These are phyloP conservation scores for Cyclargus thomasi DNA, from an alignment of 1,140 invertebrate genomes.

Conservation along the genomic window DNA sequence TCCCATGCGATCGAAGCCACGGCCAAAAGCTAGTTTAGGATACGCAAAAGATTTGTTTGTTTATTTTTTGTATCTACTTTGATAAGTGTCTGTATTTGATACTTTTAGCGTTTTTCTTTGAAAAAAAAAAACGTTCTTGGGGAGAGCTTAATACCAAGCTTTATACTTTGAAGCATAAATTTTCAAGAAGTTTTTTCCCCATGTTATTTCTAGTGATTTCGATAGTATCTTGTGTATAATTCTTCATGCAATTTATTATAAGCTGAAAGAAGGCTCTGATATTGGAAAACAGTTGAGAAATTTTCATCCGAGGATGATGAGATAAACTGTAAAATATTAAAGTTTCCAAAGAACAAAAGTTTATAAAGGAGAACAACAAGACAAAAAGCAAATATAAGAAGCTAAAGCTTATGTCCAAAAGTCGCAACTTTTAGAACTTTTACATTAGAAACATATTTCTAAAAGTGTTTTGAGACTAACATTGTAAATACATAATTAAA, in stretches of 20 bases:
- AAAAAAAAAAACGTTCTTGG: not conserved
- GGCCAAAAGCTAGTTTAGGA: no score
- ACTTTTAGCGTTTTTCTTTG: conserved; percentile 1
- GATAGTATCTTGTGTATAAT: not conserved
- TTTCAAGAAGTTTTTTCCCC: not conserved
- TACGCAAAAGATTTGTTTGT: no score
- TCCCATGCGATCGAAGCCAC: no score
- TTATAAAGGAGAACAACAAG: no score
- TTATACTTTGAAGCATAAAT: not conserved
- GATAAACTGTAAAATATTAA: not conserved
- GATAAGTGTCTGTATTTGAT: not conserved
- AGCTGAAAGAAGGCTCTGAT: not conserved
- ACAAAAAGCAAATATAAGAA: no score
- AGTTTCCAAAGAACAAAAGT: not conserved
- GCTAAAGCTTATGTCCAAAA: no score
- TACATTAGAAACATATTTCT: no score
- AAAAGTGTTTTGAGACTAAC: no score
- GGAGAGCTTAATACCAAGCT: not conserved
- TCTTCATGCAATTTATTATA: not conserved
- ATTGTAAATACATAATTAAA: no score
- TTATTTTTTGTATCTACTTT: not conserved
- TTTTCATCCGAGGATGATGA: not conserved
- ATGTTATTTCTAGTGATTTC: not conserved
- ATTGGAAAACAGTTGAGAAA: not conserved
- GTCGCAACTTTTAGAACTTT: no score